Evolutionary conservation across 2,888 invertebrate genomes (phyloP), one percentile per base, ranked within the genome.

Genomic region (Spialia ferax): DNA sequence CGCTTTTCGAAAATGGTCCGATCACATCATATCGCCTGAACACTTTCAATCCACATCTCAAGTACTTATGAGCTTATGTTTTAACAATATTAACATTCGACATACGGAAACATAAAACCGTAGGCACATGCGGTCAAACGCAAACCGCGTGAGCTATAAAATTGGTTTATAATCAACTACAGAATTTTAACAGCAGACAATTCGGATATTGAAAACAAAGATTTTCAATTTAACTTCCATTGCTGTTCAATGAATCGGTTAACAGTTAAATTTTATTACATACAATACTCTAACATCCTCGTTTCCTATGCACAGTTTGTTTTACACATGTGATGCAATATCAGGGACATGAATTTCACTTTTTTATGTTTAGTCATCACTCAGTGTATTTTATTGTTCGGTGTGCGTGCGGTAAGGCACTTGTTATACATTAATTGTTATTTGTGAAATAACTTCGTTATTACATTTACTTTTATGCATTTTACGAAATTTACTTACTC

Each of bases 271-370:
- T 61, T 67, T 67, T 61, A 67, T 60, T 67, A 67, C 64, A 35
- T 45, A 66, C n/a, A n/a, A n/a, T n/a, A n/a, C 52, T 26, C 38
- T 2, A 66, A 74, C 77, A 79, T 82, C 73, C 75, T 74, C 38
- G 69, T 76, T 80, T 77, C 74, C 73, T 77, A 74, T 78, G 77
- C 69, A 72, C 68, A 71, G 74, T 76, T 77, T 80, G 71, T 79
- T 77, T 77, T 70, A 71, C 71, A 66, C 71, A 65, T 35, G 79
- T 83, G 77, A 86, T 83, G 84, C 79, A 84, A 86, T 76, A 69
- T 74, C 55, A 75, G 70, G 82, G 80, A 83, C 79, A 91, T 91
- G 90, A 80, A 80, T 84, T 82, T 86, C 74, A 78, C 81, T 85
- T 83, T 85, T 82, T 79, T 84, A 73, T 85, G 77, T 84, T 76